These are phyloP conservation scores for Alcis repandata DNA, from an alignment of 2,888 invertebrate genomes.

Conservation along the genomic window DNA sequence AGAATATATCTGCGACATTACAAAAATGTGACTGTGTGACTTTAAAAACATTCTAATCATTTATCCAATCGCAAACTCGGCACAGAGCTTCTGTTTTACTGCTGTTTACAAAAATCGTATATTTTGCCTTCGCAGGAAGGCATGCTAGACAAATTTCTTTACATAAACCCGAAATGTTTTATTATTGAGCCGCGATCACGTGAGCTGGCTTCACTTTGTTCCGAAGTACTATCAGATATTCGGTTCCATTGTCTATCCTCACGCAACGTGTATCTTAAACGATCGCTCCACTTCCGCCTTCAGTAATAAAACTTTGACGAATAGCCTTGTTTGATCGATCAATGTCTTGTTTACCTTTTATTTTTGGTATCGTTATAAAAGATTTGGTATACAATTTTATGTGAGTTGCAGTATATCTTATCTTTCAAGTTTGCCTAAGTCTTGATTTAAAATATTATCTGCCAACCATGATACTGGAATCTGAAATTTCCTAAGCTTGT, in stretches of 20 bases:
- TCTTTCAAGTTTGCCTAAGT: too few species aligned
- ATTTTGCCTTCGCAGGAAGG: not conserved
- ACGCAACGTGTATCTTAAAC: slow-evolving; percentile 41
- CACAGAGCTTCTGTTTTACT: not conserved
- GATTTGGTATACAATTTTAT: not conserved
- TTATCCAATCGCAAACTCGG: too few species aligned
- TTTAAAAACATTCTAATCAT: not conserved
- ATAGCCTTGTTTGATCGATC: slow-evolving; percentile 47
- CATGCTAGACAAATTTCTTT: slow-evolving; percentile 2
- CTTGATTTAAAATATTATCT: too few species aligned
- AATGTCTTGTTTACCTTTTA: slow-evolving; percentile 31
- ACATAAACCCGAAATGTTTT: slow-evolving; percentile 9
- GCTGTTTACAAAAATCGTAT: too few species aligned
- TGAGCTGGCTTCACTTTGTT: slow-evolving; percentile 22
- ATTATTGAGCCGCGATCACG: slow-evolving; percentile 12
- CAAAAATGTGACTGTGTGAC: not conserved
- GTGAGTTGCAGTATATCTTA: not conserved
- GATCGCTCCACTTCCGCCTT: slow-evolving; percentile 37
- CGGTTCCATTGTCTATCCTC: slow-evolving; percentile 38
- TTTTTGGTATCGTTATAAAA: not conserved
- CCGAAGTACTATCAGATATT: slow-evolving; percentile 37
- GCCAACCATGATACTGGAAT: too few species aligned
- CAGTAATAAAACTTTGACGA: slow-evolving; percentile 43
- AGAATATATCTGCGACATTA: not conserved
- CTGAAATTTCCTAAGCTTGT: too few species aligned